Evolutionary conservation across 2,797 vertebrate species (phyloP), one percentile per base, ranked within the genome.

Genomic region (Sebastolobus altivelis): DNA sequence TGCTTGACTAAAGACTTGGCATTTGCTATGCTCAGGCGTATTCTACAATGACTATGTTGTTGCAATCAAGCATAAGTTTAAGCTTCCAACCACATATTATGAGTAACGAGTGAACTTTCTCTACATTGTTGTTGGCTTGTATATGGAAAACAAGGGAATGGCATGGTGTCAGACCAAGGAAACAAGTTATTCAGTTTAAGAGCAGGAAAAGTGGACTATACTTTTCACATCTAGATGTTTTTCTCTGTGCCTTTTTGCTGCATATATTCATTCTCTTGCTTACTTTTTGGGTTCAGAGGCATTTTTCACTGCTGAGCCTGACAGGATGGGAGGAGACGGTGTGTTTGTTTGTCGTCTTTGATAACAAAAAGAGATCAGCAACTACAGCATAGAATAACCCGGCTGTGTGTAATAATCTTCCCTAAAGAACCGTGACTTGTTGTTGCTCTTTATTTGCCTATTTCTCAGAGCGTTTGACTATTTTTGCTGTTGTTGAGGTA

Each of bases 241-340:
- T 20, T 72, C 35, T 67, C 37, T 13, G 56, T 49, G 54, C 6
- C 1, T 67, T 77, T 58, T 27, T 63, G 40, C 37, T 70, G 63
- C 49, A 18, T 46, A 2, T 11, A 63, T 59, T 65, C 5, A 35
- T 58, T 8, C 43, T 46, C 43, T 46, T 46, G 43, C 43, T 46
- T 46, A 31, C 55, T 76, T 84, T 85, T 66, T 75, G 61, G 61
- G 60, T 84, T 60, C 60, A 4, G 22, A 77, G 20, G 72, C 37
- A 68, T 82, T 20, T 63, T 25, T 49, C 9, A 46, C 75, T 80
- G 69, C 49, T 27, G 70, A 78, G 75, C 59, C 35, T 38, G 49
- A 89, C 88, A 91, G 88, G 83, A 92, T 85, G 85, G 88, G 87
- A 85, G 87, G 81, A 87, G 81, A 80, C 35, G 5, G 35, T 18